A percentile compares a stretch with the other conserved stretches of the same genome.
Evolutionary conservation across 1,140 invertebrate genomes (phyloP).

Genomic region (Ephestia elutella): DNA sequence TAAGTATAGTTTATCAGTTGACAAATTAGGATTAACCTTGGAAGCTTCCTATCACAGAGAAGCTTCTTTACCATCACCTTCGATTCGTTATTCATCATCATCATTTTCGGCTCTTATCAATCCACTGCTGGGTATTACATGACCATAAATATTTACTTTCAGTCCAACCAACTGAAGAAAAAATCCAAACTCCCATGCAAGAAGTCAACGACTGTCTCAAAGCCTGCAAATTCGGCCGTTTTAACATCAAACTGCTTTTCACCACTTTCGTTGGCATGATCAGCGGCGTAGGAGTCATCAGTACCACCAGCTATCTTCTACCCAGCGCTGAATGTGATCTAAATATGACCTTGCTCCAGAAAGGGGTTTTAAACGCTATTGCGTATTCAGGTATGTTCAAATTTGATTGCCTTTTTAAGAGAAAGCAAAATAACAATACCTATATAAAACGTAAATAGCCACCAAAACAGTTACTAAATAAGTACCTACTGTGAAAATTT

Average conservation of each 20-base stretch:
- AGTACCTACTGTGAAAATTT: too few relatives aligned
- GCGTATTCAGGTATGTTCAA: slow-evolving; percentile 74
- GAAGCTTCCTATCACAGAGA: too few relatives aligned
- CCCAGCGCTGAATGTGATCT: slow-evolving; percentile 80
- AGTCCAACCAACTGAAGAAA: neutral
- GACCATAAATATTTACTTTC: neutral
- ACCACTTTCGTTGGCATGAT: slow-evolving; percentile 74
- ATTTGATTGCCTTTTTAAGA: too few relatives aligned
- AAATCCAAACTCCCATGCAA: slow-evolving; percentile 22
- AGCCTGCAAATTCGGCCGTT: slow-evolving; percentile 71
- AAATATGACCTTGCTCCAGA: slow-evolving; percentile 73
- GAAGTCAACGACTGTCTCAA: slow-evolving; percentile 28
- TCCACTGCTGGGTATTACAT: too few relatives aligned
- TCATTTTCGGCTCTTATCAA: too few relatives aligned
- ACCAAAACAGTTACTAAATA: too few relatives aligned
- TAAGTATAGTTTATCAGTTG: too few relatives aligned
- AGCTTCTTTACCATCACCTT: too few relatives aligned
- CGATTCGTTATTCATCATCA: too few relatives aligned
- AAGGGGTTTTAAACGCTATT: slow-evolving; percentile 77
- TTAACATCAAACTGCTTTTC: slow-evolving; percentile 75
- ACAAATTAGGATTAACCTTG: too few relatives aligned
- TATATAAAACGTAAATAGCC: too few relatives aligned
- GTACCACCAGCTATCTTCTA: slow-evolving; percentile 77
- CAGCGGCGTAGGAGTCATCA: slow-evolving; percentile 75
- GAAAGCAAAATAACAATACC: too few relatives aligned